phyloP scores from a whole-genome alignment of 2,888 invertebrate species.

The Ferdinandea cuprea region DNA sequence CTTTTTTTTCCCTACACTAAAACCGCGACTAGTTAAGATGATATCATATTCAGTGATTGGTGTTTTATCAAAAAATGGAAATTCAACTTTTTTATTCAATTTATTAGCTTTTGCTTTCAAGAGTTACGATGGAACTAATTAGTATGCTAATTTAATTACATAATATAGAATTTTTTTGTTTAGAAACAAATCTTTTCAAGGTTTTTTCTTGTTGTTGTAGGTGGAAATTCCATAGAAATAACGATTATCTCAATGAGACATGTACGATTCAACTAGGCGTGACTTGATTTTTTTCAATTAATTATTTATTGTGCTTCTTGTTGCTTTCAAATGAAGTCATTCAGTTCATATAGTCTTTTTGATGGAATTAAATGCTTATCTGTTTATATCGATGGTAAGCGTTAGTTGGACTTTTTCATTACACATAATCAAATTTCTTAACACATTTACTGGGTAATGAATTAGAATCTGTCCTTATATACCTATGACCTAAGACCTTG shows the following conservation, averaged over 20 bases:
- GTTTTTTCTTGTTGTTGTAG: not conserved
- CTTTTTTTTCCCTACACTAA: not conserved
- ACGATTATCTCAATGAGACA: conserved; percentile 2
- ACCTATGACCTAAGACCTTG: no score
- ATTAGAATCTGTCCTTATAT: no score
- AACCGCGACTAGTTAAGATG: not conserved
- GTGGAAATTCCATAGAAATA: conserved; percentile 6
- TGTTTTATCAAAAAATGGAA: conserved; percentile 32
- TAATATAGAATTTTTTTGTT: not conserved
- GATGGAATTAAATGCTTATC: conserved; percentile 4
- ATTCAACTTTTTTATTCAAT: conserved; percentile 4
- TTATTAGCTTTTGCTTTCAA: not conserved
- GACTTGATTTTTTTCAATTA: conserved; percentile 14
- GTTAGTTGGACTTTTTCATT: not conserved
- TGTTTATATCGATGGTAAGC: not conserved
- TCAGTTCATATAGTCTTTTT: not conserved
- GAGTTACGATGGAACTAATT: conserved; percentile 4
- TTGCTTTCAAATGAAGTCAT: conserved; percentile 21
- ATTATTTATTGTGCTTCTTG: not conserved
- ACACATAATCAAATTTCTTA: not conserved
- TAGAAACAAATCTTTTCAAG: not conserved
- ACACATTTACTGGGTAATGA: no score
- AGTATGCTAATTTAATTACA: conserved; percentile 20
- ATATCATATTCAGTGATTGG: conserved; percentile 29
- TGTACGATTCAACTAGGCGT: conserved; percentile 28